Conservation (phyloP, 1,140 invertebrate genomes). For the Dreissena polymorpha region DNA sequence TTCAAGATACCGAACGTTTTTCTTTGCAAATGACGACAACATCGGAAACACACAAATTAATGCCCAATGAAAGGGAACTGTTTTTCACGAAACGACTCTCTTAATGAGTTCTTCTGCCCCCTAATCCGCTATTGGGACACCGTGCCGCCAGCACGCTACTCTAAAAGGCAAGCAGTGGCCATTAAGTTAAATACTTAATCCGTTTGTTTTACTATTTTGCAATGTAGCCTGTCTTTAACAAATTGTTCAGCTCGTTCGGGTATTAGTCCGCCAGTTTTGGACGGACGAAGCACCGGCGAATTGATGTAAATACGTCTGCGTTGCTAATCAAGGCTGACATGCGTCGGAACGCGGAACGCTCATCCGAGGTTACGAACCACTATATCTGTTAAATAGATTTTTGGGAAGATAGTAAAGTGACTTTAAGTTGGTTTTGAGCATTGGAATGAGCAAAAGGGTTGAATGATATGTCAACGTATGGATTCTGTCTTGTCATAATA, state of each 20-base stretch:
- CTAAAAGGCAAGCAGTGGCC: constrained; percentile 16
- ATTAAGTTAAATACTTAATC: constrained; percentile 52
- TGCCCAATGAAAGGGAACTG: too few relatives aligned
- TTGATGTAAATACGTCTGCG: constrained; percentile 29
- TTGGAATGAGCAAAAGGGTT: too few relatives aligned
- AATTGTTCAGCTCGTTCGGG: constrained; percentile 45
- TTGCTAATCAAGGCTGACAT: constrained; percentile 24
- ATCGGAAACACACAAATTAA: too few relatives aligned
- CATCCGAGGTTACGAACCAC: not conserved
- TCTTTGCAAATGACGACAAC: too few relatives aligned
- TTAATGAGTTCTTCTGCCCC: constrained; percentile 27
- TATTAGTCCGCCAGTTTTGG: constrained; percentile 34
- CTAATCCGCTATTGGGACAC: constrained; percentile 42
- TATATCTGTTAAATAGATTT: too few relatives aligned
- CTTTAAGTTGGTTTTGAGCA: too few relatives aligned
- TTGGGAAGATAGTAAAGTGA: too few relatives aligned
- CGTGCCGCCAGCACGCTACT: constrained; percentile 19
- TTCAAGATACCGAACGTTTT: too few relatives aligned
- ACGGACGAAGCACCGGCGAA: constrained; percentile 9
- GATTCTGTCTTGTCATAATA: too few relatives aligned
- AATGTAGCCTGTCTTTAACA: constrained; percentile 49
- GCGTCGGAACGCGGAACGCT: not conserved
- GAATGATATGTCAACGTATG: too few relatives aligned
- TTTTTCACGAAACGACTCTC: constrained; percentile 6
- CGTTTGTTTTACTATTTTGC: constrained; percentile 37